phyloP scores from a whole-genome alignment of 2,888 invertebrate genomes.

The Bruchidius siliquastri region DNA sequence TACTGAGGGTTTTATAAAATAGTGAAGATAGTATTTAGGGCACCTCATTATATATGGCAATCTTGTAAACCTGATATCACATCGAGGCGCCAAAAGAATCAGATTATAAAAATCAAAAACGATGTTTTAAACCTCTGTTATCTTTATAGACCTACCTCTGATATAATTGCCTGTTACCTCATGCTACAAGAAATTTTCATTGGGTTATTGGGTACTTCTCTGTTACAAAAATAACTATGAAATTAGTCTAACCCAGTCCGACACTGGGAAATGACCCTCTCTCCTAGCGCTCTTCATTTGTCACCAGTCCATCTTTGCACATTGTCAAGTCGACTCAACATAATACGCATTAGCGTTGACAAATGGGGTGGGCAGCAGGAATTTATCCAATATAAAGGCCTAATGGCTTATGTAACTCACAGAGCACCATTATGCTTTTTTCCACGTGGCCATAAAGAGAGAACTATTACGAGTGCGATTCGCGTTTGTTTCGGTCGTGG shows the following conservation, averaged over 20 bases:
- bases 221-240: too few relatives aligned
- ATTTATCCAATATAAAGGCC: neutral
- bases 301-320: neutral
- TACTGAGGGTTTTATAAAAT: too few relatives aligned
- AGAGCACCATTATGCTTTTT: neutral
- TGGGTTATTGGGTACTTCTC: too few relatives aligned
- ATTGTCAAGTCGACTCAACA: neutral
- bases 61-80: too few relatives aligned
- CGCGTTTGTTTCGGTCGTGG: constrained; percentile 23
- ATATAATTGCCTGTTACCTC: too few relatives aligned
- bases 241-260: neutral
- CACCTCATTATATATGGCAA: too few relatives aligned
- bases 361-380: neutral
- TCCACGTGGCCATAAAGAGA: neutral
- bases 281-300: neutral
- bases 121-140: too few relatives aligned
- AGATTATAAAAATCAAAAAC: too few relatives aligned
- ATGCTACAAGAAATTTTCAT: too few relatives aligned
- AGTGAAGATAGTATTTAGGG: too few relatives aligned
- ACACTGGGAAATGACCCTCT: neutral
- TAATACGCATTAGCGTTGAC: neutral
- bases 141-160: too few relatives aligned
- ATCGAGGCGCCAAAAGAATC: too few relatives aligned
- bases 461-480: constrained; percentile 5
- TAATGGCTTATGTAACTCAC: neutral